Base-by-base conservation (phyloP, 1,140 invertebrate genomes). In the Megalopta genalis region DNA sequence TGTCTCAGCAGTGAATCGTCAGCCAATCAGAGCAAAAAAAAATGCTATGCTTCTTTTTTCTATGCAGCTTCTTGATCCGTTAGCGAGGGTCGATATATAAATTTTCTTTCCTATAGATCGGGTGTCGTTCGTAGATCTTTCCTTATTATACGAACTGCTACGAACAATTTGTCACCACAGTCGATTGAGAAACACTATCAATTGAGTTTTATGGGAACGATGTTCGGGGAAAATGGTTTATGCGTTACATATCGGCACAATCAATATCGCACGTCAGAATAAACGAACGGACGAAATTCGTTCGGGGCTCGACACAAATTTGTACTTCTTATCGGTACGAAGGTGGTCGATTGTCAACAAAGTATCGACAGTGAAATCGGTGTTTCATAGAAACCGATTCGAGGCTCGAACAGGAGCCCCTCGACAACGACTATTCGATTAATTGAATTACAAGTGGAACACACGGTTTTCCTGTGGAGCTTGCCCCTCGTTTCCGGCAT, bases 371-470 rank as follows among this genome's bases (percentile, higher is more conserved):
- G 9, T 21, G 16, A 42, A 64, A 64, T 12, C 37, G 37, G 16
- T 63, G 18, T 21, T 18, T 2, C 0, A 37, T 18, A 7, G 12
- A 46, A 46, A 64, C 62, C 12, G 25, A 9, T 16, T 18, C 7
- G 9, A 9, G n/a, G 23, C 3, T 25, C 25, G 16, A 21, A 52
- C 49, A 12, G 21, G 32, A 63, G 27, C 49, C 25, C n/a, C 16
- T 69, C 18, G 46, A 72, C n/a, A 16, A 62, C 18, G 49, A 72
- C 42, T 64, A 78, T 64, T 72, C 49, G 59, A 81, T 64, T 77
- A 64, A 63, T 69, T 80, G 9, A 54, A 77, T 77, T 81, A 57
- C n/a, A 77, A 62, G 16, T 25, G 72, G 23, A 49, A 57, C 62
- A 54, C 21, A 59, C 64, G 68, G 39, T 76, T 76, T 63, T 80